A percentile compares a stretch with the other conserved stretches of the same genome.
Conservation (phyloP, 2,797 vertebrate species). For the Botia kubotai region DNA sequence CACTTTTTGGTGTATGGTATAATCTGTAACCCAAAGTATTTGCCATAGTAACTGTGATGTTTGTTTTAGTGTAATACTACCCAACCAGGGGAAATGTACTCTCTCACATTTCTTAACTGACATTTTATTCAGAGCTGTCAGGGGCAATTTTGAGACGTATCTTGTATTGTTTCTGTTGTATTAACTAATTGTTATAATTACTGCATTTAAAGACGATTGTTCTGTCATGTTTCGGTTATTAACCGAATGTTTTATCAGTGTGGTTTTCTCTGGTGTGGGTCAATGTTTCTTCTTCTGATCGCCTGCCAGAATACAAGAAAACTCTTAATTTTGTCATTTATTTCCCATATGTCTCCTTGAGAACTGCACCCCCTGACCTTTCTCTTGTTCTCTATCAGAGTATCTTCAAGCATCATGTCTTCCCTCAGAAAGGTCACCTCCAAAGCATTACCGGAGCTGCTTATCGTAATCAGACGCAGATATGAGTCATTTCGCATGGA, state of each 20-base stretch:
- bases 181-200: neutral
- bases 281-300: neutral
- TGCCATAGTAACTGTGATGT: too few species aligned
- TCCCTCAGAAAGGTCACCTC: conserved; percentile 19
- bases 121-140: too few species aligned
- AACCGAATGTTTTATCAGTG: neutral
- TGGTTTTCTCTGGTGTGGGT: neutral
- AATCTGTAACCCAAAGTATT: too few species aligned
- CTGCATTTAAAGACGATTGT: too few species aligned
- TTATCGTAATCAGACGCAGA: conserved; percentile 51
- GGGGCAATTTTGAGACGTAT: too few species aligned
- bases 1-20: neutral
- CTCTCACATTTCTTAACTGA: too few species aligned
- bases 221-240: too few species aligned
- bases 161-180: too few species aligned
- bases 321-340: neutral
- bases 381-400: conserved; percentile 33
- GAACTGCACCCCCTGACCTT: conserved; percentile 29
- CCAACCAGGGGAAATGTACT: too few species aligned
- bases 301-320: neutral
- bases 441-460: conserved; percentile 25
- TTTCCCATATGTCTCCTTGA: conserved; percentile 24
- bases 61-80: too few species aligned
- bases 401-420: conserved; percentile 18
- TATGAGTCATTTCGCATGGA: conserved; percentile 53